Evolutionary conservation across 1,140 invertebrate genomes (phyloP).

Genomic region (Psilanteris sp.): DNA sequence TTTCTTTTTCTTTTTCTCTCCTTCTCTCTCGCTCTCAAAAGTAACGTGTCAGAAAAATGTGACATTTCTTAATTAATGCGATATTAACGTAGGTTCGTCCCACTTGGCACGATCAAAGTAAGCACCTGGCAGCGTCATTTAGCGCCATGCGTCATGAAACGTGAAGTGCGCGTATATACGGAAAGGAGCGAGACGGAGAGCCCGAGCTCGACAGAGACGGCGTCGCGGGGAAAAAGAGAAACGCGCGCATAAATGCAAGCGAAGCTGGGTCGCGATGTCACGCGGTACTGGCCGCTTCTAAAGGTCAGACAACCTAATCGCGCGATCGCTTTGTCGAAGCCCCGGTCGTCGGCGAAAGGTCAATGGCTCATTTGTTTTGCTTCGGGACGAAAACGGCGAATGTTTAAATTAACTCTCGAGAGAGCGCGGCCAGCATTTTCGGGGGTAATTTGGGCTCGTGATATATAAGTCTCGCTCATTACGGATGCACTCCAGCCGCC

Average conservation of each 20-base stretch:
- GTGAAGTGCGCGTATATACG: slow-evolving; percentile 13
- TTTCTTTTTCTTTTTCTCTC: no score
- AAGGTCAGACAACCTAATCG: slow-evolving; percentile 51
- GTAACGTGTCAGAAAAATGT: slow-evolving; percentile 34
- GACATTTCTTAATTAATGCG: slow-evolving; percentile 52
- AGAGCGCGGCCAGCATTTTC: slow-evolving; percentile 10
- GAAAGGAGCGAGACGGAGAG: slow-evolving; percentile 3
- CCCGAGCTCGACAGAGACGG: not conserved
- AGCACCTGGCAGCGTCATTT: slow-evolving; percentile 44
- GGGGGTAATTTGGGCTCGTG: no score
- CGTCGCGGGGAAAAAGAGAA: not conserved
- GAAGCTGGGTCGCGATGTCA: slow-evolving; percentile 44
- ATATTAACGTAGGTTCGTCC: slow-evolving; percentile 39
- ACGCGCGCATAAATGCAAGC: no score
- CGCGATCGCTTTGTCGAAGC: slow-evolving; percentile 24
- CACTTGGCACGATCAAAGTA: slow-evolving; percentile 41
- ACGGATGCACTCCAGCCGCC: no score
- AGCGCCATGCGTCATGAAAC: slow-evolving; percentile 44
- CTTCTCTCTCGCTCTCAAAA: slow-evolving; percentile 2
- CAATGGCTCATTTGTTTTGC: slow-evolving; percentile 59
- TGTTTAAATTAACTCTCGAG: slow-evolving; percentile 22
- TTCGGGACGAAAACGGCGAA: not conserved
- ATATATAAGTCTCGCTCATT: no score
- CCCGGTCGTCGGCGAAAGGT: slow-evolving; percentile 33
- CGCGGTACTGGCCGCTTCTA: slow-evolving; percentile 14